phyloP scores from a whole-genome alignment of 2,797 vertebrate genomes.

The Cryptoprocta ferox region DNA sequence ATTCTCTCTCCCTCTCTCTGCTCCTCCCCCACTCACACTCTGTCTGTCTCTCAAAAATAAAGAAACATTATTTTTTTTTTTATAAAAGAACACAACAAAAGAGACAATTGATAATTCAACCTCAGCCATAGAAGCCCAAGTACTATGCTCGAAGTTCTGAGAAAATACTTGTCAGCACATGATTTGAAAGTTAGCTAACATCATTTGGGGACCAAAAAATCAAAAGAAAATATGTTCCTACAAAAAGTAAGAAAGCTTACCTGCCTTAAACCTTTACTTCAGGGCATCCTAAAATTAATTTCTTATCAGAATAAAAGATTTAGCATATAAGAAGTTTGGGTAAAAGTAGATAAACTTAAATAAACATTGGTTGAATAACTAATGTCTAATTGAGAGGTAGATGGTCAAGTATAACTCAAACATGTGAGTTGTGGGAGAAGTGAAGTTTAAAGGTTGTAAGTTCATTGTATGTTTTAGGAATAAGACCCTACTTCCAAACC shows the following conservation, averaged over 20 bases:
- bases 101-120: not conserved
- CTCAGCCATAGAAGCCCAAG: not conserved
- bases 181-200: not conserved
- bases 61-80: no score
- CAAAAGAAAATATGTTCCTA: not conserved
- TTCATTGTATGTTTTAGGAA: not conserved
- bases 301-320: not conserved
- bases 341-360: not conserved
- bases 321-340: not conserved
- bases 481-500: not conserved
- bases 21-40: no score
- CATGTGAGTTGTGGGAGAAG: not conserved
- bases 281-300: not conserved
- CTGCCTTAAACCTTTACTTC: not conserved
- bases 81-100: not conserved
- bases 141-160: not conserved
- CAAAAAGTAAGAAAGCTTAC: not conserved
- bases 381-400: not conserved
- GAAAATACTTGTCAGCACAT: not conserved
- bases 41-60: no score
- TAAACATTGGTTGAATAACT: not conserved
- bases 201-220: not conserved
- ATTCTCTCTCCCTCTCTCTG: no score
- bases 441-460: not conserved
- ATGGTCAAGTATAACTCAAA: not conserved